Conservation (phyloP, 2,797 vertebrate genomes). For the Nannoperca australis region DNA sequence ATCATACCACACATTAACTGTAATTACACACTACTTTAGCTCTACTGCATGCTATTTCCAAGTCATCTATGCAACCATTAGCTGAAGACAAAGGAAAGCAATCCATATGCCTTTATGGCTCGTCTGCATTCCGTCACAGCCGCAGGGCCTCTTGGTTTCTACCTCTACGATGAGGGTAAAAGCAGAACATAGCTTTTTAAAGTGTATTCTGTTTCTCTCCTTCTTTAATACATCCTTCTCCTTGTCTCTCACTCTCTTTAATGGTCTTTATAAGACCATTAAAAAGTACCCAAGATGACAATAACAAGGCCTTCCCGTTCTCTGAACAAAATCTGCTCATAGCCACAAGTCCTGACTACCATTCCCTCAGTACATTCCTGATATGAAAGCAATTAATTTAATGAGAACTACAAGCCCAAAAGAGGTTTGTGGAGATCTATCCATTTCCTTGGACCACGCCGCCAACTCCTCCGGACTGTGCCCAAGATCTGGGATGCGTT, state of each 20-base stretch:
- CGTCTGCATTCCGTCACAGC: constrained; percentile 47
- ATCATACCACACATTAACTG: constrained; percentile 58
- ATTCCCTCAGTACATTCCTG: constrained; percentile 69
- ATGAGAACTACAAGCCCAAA: constrained; percentile 72
- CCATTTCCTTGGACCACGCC: constrained; percentile 55
- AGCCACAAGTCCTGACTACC: constrained; percentile 49
- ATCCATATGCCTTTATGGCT: constrained; percentile 47
- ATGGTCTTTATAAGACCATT: constrained; percentile 60
- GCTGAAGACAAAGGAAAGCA: constrained; percentile 64
- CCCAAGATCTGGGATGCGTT: constrained; percentile 69
- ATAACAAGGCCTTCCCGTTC: constrained; percentile 53
- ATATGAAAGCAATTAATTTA: constrained; percentile 79
- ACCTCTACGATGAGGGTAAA: constrained; percentile 51
- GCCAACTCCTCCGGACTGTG: constrained; percentile 46
- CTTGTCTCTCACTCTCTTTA: constrained; percentile 54
- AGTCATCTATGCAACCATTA: constrained; percentile 53
- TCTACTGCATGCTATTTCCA: constrained; percentile 47
- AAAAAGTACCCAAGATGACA: constrained; percentile 57
- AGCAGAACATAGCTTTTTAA: constrained; percentile 44
- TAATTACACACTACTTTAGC: constrained; percentile 57
- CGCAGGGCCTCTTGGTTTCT: constrained; percentile 45
- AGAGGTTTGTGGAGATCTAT: constrained; percentile 60
- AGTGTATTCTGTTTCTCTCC: constrained; percentile 51
- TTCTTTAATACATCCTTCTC: constrained; percentile 47
- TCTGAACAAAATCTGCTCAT: constrained; percentile 64